phyloP scores from a whole-genome alignment of 2,113 vertebrate species.

The Emydura subglobosa region DNA sequence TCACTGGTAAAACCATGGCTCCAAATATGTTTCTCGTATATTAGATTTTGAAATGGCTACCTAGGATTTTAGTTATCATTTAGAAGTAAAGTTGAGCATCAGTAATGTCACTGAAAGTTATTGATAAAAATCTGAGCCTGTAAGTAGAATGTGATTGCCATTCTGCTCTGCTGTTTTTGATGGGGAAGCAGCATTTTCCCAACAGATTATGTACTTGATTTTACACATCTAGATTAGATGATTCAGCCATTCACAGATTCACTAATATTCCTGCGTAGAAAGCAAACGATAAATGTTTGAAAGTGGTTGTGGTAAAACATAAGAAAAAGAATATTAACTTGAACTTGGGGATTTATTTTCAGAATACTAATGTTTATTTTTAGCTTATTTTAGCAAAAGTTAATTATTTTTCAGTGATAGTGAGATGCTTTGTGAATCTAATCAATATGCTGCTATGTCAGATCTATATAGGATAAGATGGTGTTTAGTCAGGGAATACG shows the following conservation, averaged over 20 bases:
- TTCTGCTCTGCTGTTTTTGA: constrained; percentile 40
- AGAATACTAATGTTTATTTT: not conserved
- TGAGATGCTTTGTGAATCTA: not conserved
- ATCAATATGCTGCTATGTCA: not conserved
- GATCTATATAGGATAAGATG: not conserved
- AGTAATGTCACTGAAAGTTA: constrained; percentile 1
- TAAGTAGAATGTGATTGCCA: not conserved
- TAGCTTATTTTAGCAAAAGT: not conserved
- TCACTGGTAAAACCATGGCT: not conserved
- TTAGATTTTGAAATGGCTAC: constrained; percentile 28
- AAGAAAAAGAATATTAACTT: not conserved
- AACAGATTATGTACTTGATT: not conserved
- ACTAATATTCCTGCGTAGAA: not conserved
- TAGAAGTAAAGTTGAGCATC: not conserved
- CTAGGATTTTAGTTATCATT: constrained; percentile 30
- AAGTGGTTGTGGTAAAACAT: not conserved
- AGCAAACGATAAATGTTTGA: constrained; percentile 7
- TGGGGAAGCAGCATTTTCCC: not conserved
- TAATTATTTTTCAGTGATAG: not conserved
- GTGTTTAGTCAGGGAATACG: not conserved
- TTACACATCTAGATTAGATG: not conserved
- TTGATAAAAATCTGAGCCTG: constrained; percentile 16
- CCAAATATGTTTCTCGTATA: not conserved
- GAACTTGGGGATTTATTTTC: not conserved
- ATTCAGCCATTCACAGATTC: constrained; percentile 4